Evolutionary conservation across 2,113 vertebrate genomes (phyloP), one percentile per base, ranked within the genome.

Genomic region (Muscicapa adusta): DNA sequence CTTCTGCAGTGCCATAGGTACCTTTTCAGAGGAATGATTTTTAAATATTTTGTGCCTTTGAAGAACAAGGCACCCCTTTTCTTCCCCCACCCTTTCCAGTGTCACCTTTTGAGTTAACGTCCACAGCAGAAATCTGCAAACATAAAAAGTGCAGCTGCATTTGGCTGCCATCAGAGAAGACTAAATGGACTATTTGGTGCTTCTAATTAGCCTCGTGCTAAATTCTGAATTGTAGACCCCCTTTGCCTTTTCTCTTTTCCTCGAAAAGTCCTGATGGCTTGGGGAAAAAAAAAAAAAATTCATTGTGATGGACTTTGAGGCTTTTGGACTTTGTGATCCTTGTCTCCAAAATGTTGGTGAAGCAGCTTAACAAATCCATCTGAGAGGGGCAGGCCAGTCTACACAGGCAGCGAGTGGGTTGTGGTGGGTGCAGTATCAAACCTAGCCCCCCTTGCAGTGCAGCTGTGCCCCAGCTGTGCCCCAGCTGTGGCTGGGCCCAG

Each of bases 351-450:
- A 8, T 70, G 10, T 57, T 23, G 76, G 84, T 89, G 88, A 92
- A 97, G 95, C 96, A 97, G 93, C 94, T 97, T 96, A 56, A 93
- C 60, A 86, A 94, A 88, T 79, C n/a, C 43, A 18, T 70, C 74
- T 6, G 56, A 68, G 88, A 75, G 86, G 80, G 93, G 86, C 94
- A 95, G 93, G 71, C 66, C 72, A 91, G 84, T 80, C 77, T 61
- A 23, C 63, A 4, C 57, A 67, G 94, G 89, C 91, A 66, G 84
- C 5, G 17, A 88, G 92, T 8, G 73, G 91, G 8, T 87, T 34
- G 60, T 58, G 10, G 10, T 57, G 42, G 92, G 95, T 48, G 81
- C 92, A 96, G 93, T 43, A 3, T 66, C 8, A 62, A 23, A 5
- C 31, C 8, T 86, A 77, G 65, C 36, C 70, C 79, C 68, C 70